Percentiles rank a stretch among this genome's conserved stretches.
Evolutionary conservation across 2,888 invertebrate genomes (phyloP).

Genomic region (Ptycholaimellus sp.): DNA sequence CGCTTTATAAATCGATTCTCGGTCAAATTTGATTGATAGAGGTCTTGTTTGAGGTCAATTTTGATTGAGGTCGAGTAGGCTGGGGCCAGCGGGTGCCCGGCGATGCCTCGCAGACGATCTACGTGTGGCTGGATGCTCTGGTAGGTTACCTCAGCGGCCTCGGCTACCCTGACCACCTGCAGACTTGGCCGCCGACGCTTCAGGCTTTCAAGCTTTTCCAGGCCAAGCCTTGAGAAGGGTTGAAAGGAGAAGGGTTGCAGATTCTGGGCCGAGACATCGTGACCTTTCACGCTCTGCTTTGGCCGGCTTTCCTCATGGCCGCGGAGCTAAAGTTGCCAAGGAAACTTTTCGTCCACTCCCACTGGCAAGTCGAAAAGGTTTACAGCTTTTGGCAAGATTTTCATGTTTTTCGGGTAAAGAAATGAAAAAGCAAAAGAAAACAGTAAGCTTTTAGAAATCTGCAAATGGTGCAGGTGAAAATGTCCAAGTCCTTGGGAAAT

Average conservation of each 20-base stretch:
- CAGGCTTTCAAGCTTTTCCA: conserved; percentile 36
- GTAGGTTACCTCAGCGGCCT: conserved; percentile 68
- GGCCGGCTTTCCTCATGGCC: conserved; percentile 90
- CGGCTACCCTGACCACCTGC: conserved; percentile 45
- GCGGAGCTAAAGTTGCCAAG: conserved; percentile 55
- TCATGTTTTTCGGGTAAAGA: no score
- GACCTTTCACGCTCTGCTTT: conserved; percentile 85
- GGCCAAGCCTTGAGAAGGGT: neutral
- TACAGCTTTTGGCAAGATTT: neutral
- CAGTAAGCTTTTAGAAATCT: no score
- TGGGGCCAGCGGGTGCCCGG: conserved; percentile 79
- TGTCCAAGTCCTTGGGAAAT: conserved; percentile 86
- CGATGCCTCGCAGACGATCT: conserved; percentile 58
- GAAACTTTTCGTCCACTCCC: conserved; percentile 61
- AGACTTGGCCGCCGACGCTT: conserved; percentile 59
- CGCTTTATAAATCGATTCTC: no score
- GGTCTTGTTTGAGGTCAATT: no score
- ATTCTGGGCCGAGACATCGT: no score
- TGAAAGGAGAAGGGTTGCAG: conserved; percentile 5
- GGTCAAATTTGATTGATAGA: no score
- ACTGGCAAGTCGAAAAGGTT: conserved; percentile 60
- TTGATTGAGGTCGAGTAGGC: conserved; percentile 47
- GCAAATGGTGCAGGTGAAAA: conserved; percentile 31
- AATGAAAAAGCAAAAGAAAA: no score
- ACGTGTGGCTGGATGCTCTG: conserved; percentile 93